These are phyloP conservation scores for Poeciliopsis paucimaculata DNA, from an alignment of 2,797 vertebrate genomes.

Conservation along the genomic window DNA sequence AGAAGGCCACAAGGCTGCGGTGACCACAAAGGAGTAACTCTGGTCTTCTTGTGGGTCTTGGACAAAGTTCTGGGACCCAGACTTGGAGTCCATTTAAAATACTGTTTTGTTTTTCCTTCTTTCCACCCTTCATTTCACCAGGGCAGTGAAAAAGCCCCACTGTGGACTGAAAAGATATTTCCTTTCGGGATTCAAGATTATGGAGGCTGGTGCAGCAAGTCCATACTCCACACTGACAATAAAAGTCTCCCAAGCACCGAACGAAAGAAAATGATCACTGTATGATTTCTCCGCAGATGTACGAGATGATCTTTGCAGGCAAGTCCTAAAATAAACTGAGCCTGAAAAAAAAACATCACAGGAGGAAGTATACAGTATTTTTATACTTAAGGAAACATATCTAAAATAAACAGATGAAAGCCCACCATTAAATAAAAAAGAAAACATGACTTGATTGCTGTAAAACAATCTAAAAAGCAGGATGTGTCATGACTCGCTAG, in stretches of 20 bases:
- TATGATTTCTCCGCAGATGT: conserved; percentile 1
- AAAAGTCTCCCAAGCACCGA: conserved; percentile 40
- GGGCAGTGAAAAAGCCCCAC: conserved; percentile 38
- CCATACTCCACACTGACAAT: conserved; percentile 35
- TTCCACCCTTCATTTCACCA: conserved; percentile 60
- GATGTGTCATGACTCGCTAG: background rate
- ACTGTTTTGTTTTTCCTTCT: conserved; percentile 26
- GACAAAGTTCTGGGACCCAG: conserved; percentile 52
- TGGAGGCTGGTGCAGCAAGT: conserved; percentile 26
- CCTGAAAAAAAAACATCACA: conserved; percentile 61
- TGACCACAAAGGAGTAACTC: conserved; percentile 69
- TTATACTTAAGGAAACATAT: conserved; percentile 34
- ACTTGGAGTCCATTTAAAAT: conserved; percentile 59
- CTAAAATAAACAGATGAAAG: conserved; percentile 3
- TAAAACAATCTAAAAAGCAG: background rate
- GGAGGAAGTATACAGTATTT: conserved; percentile 48
- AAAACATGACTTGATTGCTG: conserved; percentile 38
- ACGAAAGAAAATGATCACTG: conserved; percentile 14
- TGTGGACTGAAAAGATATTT: conserved; percentile 35
- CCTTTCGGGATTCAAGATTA: conserved; percentile 28
- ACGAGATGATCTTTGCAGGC: conserved; percentile 59
- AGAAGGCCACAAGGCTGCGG: conserved; percentile 61
- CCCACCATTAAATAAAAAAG: conserved; percentile 13
- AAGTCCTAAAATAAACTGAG: conserved; percentile 58
- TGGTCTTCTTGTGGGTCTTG: conserved; percentile 75